Percentiles rank a stretch among this genome's conserved stretches.
Evolutionary conservation across 1,140 invertebrate genomes (phyloP).

Genomic region (Lamellibrachia luymesi): DNA sequence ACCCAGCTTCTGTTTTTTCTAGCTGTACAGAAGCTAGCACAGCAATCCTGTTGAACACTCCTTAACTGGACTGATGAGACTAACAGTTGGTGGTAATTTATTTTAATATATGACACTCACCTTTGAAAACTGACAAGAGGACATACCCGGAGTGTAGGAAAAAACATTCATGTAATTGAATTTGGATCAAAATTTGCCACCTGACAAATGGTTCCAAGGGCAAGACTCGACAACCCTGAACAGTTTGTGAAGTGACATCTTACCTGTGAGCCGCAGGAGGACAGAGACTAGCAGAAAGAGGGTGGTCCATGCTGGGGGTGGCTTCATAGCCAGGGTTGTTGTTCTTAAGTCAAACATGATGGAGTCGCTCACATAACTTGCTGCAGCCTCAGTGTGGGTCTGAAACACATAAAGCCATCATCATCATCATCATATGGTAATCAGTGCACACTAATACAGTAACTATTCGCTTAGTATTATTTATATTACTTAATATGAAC

Average conservation of each 20-base stretch:
- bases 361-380: not conserved
- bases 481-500: too few relatives aligned
- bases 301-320: not conserved
- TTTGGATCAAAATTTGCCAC: not conserved
- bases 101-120: not conserved
- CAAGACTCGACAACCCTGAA: not conserved
- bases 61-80: not conserved
- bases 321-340: not conserved
- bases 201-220: not conserved
- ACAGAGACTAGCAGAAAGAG: not conserved
- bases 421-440: not conserved
- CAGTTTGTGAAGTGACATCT: not conserved
- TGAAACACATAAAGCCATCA: not conserved
- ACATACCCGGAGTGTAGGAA: not conserved
- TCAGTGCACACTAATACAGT: too few relatives aligned
- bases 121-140: not conserved
- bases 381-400: not conserved
- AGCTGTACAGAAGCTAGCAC: not conserved
- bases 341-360: not conserved
- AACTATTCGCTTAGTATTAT: too few relatives aligned
- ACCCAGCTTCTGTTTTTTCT: not conserved
- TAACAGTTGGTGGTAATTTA: not conserved
- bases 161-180: not conserved
- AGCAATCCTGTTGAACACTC: not conserved
- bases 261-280: not conserved